Conservation (phyloP, 1,140 invertebrate species). For the Palaemon carinicauda region DNA sequence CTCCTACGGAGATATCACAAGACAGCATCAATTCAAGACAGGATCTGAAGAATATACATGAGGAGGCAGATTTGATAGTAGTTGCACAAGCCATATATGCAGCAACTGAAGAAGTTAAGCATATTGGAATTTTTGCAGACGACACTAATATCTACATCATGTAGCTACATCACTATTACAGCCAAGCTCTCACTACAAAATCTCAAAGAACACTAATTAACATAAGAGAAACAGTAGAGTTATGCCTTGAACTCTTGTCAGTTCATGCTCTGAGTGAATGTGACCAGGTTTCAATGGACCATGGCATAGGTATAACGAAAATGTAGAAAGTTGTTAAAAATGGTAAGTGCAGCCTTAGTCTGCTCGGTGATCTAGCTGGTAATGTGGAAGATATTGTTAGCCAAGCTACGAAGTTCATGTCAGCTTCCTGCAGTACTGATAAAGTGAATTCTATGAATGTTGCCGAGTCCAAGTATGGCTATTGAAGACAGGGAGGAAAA, state of each 20-base stretch:
- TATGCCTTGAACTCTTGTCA: too few relatives aligned
- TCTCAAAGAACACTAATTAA: background rate
- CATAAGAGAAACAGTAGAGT: background rate
- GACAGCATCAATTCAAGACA: background rate
- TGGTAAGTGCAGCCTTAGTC: background rate
- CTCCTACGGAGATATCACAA: background rate
- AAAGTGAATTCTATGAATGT: background rate
- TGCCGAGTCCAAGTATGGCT: slow-evolving; percentile 17
- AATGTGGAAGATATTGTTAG: background rate
- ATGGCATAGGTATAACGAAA: background rate
- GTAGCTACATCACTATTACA: slow-evolving; percentile 1
- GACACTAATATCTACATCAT: background rate
- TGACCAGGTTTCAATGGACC: background rate
- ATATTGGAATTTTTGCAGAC: background rate
- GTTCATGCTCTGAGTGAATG: background rate
- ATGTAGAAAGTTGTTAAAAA: background rate
- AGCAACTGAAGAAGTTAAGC: slow-evolving; percentile 1
- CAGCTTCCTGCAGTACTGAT: background rate
- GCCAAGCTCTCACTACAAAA: background rate
- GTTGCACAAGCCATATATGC: background rate
- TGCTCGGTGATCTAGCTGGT: slow-evolving; percentile 4
- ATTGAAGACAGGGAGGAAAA: slow-evolving; percentile 11
- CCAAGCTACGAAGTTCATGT: background rate
- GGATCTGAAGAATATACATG: background rate
- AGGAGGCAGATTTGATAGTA: background rate